Evolutionary conservation across 2,888 invertebrate genomes (phyloP).

Genomic region (Steinernema carpocapsae): DNA sequence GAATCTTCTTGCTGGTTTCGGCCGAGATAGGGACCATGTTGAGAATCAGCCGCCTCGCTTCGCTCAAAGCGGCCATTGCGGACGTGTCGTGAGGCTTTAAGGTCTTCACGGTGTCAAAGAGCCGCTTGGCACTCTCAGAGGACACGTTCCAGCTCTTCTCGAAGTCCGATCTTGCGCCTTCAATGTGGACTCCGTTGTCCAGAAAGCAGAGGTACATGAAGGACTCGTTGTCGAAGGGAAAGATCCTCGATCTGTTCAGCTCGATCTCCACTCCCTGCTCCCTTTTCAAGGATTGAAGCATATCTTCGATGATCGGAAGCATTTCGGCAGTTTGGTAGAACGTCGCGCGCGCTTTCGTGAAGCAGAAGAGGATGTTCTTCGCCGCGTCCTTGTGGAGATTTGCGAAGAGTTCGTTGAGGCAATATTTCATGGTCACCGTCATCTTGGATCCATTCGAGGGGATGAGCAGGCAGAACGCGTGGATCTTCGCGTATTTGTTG

Average conservation of each 20-base stretch:
- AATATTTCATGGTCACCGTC: conserved; percentile 49
- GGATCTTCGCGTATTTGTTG: conserved; percentile 38
- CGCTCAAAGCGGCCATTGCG: conserved; percentile 10
- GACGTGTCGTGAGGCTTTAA: neutral
- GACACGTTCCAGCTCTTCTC: neutral
- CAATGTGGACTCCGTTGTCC: conserved; percentile 7
- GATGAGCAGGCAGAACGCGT: conserved; percentile 50
- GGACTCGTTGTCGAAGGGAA: conserved; percentile 49
- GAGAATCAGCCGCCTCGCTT: neutral
- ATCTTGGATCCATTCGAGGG: conserved; percentile 46
- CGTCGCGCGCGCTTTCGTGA: conserved; percentile 49
- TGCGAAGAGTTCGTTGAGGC: conserved; percentile 52
- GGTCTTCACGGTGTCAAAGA: neutral
- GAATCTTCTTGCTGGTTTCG: neutral
- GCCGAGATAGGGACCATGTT: neutral
- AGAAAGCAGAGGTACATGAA: conserved; percentile 46
- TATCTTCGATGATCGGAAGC: neutral
- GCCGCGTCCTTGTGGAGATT: conserved; percentile 51
- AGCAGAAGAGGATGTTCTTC: conserved; percentile 55
- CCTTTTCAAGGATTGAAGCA: neutral
- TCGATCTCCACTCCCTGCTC: conserved; percentile 24
- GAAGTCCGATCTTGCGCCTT: neutral
- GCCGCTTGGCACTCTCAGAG: neutral
- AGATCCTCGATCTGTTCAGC: conserved; percentile 39
- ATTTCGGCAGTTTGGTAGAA: conserved; percentile 38